A percentile compares a stretch with the other conserved stretches of the same genome.
Evolutionary conservation across 2,113 vertebrate species (phyloP).

Genomic region (Kryptolebias marmoratus): DNA sequence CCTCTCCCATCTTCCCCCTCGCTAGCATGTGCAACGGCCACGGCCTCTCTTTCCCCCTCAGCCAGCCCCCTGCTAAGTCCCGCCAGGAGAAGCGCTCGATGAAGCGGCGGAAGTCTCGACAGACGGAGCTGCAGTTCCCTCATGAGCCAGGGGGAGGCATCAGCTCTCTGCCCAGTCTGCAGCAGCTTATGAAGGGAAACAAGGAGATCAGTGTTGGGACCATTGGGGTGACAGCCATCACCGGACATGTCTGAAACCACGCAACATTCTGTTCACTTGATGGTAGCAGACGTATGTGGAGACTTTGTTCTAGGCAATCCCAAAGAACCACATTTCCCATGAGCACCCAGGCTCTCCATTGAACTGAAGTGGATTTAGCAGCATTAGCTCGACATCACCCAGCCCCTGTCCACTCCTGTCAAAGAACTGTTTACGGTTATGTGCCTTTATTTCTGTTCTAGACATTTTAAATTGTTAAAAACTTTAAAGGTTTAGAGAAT

Average conservation of each 20-base stretch:
- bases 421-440: slow-evolving; percentile 91
- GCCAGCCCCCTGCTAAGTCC: slow-evolving; percentile 77
- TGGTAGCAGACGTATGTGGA: slow-evolving; percentile 41
- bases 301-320: slow-evolving; percentile 37
- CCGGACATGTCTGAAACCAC: slow-evolving; percentile 86
- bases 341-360: slow-evolving; percentile 40
- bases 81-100: slow-evolving; percentile 91
- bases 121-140: slow-evolving; percentile 84
- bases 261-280: slow-evolving; percentile 28
- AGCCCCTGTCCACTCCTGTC: slow-evolving; percentile 73
- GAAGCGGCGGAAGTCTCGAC: slow-evolving; percentile 90
- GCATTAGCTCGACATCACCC: slow-evolving; percentile 36
- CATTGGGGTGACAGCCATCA: slow-evolving; percentile 89
- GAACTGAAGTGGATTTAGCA: slow-evolving; percentile 41
- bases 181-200: slow-evolving; percentile 95
- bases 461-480: slow-evolving; percentile 62
- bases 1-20: slow-evolving; percentile 80
- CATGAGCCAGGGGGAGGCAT: slow-evolving; percentile 40
- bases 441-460: slow-evolving; percentile 97
- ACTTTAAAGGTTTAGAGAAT: slow-evolving; percentile 12
- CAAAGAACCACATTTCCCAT: slow-evolving; percentile 58
- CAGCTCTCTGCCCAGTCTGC: slow-evolving; percentile 88
- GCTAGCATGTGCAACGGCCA: slow-evolving; percentile 88
- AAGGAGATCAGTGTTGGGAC: slow-evolving; percentile 90
- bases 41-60: slow-evolving; percentile 64